These are phyloP conservation scores for Thripadectes ignobilis DNA, from an alignment of 2,797 vertebrate species.

Conservation along the genomic window DNA sequence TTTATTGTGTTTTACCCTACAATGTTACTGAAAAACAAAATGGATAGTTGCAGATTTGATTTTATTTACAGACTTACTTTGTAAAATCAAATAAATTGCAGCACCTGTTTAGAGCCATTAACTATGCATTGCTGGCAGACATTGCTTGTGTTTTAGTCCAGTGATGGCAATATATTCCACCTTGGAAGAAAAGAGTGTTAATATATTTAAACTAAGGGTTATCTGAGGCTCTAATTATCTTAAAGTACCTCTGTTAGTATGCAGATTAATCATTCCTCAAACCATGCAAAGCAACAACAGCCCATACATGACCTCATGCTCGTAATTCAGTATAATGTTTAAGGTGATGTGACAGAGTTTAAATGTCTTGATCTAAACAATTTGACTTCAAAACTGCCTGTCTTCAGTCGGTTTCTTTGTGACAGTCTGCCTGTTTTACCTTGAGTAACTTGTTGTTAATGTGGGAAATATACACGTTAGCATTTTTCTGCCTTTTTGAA, in stretches of 20 bases:
- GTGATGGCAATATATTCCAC: slow-evolving; percentile 36
- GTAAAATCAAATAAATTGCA: slow-evolving; percentile 21
- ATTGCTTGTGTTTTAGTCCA: slow-evolving; percentile 43
- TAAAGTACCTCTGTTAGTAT: slow-evolving; percentile 48
- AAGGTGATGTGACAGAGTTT: neutral
- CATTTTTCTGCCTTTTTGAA: neutral
- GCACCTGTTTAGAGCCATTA: slow-evolving; percentile 39
- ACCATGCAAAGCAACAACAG: neutral
- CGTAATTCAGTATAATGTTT: neutral
- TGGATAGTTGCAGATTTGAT: slow-evolving; percentile 22
- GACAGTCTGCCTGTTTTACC: neutral
- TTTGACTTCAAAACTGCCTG: neutral
- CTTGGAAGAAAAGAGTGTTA: slow-evolving; percentile 18
- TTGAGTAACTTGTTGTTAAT: neutral
- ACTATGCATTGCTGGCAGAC: slow-evolving; percentile 32
- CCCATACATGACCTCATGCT: neutral
- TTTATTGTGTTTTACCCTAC: neutral
- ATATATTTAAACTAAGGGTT: slow-evolving; percentile 42
- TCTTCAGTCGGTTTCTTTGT: neutral
- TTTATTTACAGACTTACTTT: slow-evolving; percentile 38
- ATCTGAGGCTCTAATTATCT: slow-evolving; percentile 57
- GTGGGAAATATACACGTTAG: neutral
- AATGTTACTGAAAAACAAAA: neutral
- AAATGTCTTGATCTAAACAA: neutral
- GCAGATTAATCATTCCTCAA: slow-evolving; percentile 48